Base-by-base conservation (phyloP, 2,797 vertebrate species). In the Trachurus trachurus region DNA sequence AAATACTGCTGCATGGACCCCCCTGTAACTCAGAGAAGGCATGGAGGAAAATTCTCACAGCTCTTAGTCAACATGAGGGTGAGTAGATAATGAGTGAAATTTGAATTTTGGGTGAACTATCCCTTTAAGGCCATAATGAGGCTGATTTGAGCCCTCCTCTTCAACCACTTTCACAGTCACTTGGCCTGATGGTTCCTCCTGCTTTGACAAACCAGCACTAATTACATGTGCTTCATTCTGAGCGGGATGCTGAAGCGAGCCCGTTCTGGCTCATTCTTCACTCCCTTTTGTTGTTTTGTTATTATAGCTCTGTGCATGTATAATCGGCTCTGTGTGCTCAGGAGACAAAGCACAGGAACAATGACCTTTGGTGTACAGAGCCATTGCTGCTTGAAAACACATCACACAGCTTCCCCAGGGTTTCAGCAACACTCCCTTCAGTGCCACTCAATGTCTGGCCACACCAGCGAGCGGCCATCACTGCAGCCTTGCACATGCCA, bases 301-400 rank as follows among this genome's bases (percentile, higher is more conserved):
- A 80, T 71, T 76, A 69, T 26, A 75, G 81, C 76, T 72, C 64
- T 76, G 80, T 42, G 66, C 79, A 78, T 56, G 60, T 81, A 42
- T 82, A 90, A 87, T 87, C 77, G 54, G 64, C 86, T 61, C 40
- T 78, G 70, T 76, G 76, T 57, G 37, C 78, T 67, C 19, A 4
- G 58, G 72, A 84, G 75, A 72, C 81, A 74, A 85, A 86, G 79
- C 71, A 52, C 74, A 74, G 64, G 61, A 88, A 86, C 76, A 72
- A 80, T 81, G 86, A 93, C 90, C 85, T 91, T 88, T 88, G 44
- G 57, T 87, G 57, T 68, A 75, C 53, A 78, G 64, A 90, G 71
- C 26, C 19, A 2, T 75, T 47, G 66, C 74, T 81, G 60, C 69
- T 74, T 67, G 39, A 90, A 85, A 85, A 86, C 39, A 74, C 85